These are phyloP conservation scores for Gobius niger DNA, from an alignment of 2,113 vertebrate species.

Conservation along the genomic window DNA sequence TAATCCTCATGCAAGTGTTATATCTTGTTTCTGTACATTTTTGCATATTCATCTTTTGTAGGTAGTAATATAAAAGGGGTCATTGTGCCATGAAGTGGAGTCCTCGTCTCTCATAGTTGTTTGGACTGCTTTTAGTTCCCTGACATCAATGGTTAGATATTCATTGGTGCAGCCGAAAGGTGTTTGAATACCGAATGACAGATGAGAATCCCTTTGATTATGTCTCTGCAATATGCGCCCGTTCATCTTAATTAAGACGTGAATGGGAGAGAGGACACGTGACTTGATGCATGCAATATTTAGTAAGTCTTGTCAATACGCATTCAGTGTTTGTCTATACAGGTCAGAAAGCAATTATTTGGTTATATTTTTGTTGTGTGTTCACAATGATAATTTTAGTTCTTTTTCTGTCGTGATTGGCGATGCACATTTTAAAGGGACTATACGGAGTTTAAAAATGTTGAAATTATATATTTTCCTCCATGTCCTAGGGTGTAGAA, in stretches of 20 bases:
- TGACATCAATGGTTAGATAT: constrained; percentile 71
- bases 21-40: constrained; percentile 18
- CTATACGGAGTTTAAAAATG: no score
- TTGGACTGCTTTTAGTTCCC: constrained; percentile 49
- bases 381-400: no score
- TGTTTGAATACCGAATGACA: constrained; percentile 69
- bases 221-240: constrained; percentile 14
- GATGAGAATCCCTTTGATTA: constrained; percentile 70
- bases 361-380: background rate
- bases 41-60: constrained; percentile 33
- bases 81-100: constrained; percentile 62
- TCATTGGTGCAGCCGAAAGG: constrained; percentile 52
- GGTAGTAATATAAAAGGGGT: constrained; percentile 52
- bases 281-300: background rate
- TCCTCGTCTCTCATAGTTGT: constrained; percentile 37
- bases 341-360: background rate
- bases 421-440: no score
- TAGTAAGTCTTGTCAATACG: background rate
- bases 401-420: no score
- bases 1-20: no score
- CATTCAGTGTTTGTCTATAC: background rate
- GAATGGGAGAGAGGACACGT: constrained; percentile 18
- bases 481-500: no score
- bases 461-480: no score
- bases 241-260: constrained; percentile 47